A percentile compares a stretch with the other conserved stretches of the same genome.
Conservation (phyloP, 2,888 invertebrate genomes). For the Callimorpha dominula region DNA sequence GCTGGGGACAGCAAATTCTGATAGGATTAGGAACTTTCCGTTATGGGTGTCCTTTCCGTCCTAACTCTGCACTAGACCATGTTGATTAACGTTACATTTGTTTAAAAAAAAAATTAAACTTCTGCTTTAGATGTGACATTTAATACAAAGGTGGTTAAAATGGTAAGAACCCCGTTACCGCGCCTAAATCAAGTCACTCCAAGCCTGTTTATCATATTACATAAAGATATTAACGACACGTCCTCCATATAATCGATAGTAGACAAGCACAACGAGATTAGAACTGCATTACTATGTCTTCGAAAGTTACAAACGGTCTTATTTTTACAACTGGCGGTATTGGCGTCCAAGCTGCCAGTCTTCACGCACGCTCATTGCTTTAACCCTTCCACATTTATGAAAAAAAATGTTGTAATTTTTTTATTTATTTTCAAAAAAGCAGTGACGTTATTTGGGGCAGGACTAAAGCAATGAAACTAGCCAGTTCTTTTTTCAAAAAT, state of each 20-base stretch:
- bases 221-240: slow-evolving; percentile 32
- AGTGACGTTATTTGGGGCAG: slow-evolving; percentile 55
- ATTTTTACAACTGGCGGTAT: slow-evolving; percentile 33
- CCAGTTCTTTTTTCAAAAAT: slow-evolving; percentile 59
- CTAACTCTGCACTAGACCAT: neutral
- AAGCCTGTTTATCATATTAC: slow-evolving; percentile 33
- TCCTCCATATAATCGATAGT: slow-evolving; percentile 54
- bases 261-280: slow-evolving; percentile 61
- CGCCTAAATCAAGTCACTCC: slow-evolving; percentile 34
- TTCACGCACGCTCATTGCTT: slow-evolving; percentile 79
- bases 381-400: slow-evolving; percentile 64
- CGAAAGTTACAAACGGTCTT: slow-evolving; percentile 49
- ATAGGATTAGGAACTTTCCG: neutral
- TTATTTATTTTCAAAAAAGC: slow-evolving; percentile 28
- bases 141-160: no score
- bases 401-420: slow-evolving; percentile 25
- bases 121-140: neutral
- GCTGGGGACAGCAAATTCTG: no score
- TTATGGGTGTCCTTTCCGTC: neutral
- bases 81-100: neutral
- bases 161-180: neutral
- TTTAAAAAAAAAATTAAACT: no score
- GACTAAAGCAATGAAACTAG: slow-evolving; percentile 85
- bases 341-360: slow-evolving; percentile 30
- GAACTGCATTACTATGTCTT: slow-evolving; percentile 54